Evolutionary conservation across 2,888 invertebrate genomes (phyloP), one percentile per base, ranked within the genome.

Genomic region (Pterostichus madidus): DNA sequence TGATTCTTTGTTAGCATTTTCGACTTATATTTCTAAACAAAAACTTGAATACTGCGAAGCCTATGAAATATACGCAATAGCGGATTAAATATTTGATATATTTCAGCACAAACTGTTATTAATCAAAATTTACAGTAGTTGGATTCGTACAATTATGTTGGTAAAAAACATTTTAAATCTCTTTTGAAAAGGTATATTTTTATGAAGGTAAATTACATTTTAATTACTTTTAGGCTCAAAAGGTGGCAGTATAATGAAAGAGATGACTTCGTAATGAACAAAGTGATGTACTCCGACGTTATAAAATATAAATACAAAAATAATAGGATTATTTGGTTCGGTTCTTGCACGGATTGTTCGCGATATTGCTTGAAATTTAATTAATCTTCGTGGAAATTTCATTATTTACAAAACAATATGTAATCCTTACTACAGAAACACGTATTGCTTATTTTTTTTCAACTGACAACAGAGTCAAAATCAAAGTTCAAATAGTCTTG

Each of bases 281-380:
- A 17, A 24, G 4, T 10, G 31, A 59, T 59, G 31, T 59, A 10
- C 17, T 17, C 5, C 17, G 2, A 7, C 59, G 31, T 17, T 3
- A 59, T 59, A 59, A 59, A 2, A 59, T 11, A 59, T 53, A 53
- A 31, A 59, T 59, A 59, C 59, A 31, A 59, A 17, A 59, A 59
- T 53, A 53, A 53, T 53, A 53, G 15, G 53, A 15, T 53, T 53
- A 53, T 31, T 59, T 59, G 32, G 31, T 31, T 10, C 8, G 59
- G 5, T 59, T 31, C 59, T 31, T 59, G 31, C 59, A 0, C 7
- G 8, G 2, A 31, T 59, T 59, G 31, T 59, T 59, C 2, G 7
- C 17, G 5, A 10, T 3, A 8, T 31, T 59, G 11, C 11, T 59
- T 7, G 31, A 31, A 24, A 59, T 59, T 31, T 59, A 59, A 59